Percentiles rank a stretch among this genome's conserved stretches.
phyloP scores from a whole-genome alignment of 2,888 invertebrate species.

The Trilocha varians region DNA sequence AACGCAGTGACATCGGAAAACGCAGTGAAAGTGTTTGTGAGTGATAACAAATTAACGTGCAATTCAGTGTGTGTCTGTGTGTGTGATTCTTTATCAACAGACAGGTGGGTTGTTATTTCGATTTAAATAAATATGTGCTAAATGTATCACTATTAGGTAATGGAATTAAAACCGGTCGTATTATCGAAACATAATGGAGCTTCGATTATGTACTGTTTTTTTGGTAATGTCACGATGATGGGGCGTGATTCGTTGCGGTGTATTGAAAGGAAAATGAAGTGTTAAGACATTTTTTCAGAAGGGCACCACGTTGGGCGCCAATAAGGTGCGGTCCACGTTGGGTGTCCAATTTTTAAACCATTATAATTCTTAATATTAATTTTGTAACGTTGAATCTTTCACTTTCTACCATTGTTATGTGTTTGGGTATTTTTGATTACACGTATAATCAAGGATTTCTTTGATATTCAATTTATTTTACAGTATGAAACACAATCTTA shows the following conservation, averaged over 20 bases:
- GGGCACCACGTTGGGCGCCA: conserved; percentile 8
- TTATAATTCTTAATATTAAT: too few relatives aligned
- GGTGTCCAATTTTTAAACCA: too few relatives aligned
- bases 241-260: conserved; percentile 1
- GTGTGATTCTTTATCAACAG: background rate
- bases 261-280: conserved; percentile 1
- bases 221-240: conserved; percentile 1
- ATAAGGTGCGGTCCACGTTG: conserved; percentile 11
- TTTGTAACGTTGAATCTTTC: too few relatives aligned
- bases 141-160: background rate
- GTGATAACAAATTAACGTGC: conserved; percentile 26
- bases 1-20: conserved; percentile 43
- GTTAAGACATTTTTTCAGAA: background rate
- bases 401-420: too few relatives aligned
- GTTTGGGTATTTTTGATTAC: too few relatives aligned
- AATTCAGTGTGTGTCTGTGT: conserved; percentile 24
- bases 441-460: too few relatives aligned
- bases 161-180: background rate
- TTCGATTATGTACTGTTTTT: background rate
- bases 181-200: background rate
- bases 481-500: too few relatives aligned
- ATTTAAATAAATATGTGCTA: background rate
- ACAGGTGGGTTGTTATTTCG: background rate
- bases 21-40: conserved; percentile 36
- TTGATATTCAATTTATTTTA: too few relatives aligned